A percentile compares a stretch with the other conserved stretches of the same genome.
These are phyloP conservation scores for Capitulum mitella DNA, from an alignment of 2,888 invertebrate species.

Conservation along the genomic window DNA sequence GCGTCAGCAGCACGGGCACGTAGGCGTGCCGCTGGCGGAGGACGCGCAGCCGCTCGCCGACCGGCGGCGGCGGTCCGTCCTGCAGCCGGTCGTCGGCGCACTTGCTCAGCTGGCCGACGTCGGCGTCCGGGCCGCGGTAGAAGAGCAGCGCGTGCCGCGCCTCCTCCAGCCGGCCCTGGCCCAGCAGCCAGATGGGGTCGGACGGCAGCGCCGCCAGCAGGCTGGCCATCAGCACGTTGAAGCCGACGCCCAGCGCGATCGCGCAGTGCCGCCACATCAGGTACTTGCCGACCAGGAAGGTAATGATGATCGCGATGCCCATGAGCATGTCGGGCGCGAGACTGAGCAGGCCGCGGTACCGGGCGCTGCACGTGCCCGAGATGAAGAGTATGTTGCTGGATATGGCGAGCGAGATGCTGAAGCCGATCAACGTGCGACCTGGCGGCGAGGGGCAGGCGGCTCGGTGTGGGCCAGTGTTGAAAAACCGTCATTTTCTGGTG, in stretches of 20 bases:
- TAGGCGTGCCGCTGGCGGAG: slow-evolving; percentile 40
- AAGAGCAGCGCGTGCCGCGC: slow-evolving; percentile 32
- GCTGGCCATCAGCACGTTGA: slow-evolving; percentile 30
- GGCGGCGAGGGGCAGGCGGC: neutral
- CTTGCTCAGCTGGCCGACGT: slow-evolving; percentile 27
- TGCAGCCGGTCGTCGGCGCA: neutral
- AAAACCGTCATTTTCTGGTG: no score
- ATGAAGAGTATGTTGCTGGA: slow-evolving; percentile 29
- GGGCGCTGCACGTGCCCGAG: slow-evolving; percentile 26
- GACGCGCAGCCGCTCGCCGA: slow-evolving; percentile 38
- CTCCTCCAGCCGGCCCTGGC: slow-evolving; percentile 30
- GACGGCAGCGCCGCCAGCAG: slow-evolving; percentile 31
- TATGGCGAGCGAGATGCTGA: neutral
- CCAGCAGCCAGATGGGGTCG: slow-evolving; percentile 33
- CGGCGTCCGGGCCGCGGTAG: slow-evolving; percentile 30
- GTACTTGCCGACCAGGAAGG: slow-evolving; percentile 32
- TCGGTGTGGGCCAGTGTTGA: no score
- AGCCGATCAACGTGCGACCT: slow-evolving; percentile 20
- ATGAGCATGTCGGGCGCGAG: slow-evolving; percentile 28
- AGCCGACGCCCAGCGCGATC: slow-evolving; percentile 30
- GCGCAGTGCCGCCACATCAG: slow-evolving; percentile 34
- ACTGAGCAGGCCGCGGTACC: slow-evolving; percentile 31
- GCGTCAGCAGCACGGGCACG: slow-evolving; percentile 41
- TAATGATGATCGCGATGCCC: slow-evolving; percentile 28
- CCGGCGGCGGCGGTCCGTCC: neutral